phyloP scores from a whole-genome alignment of 2,113 vertebrate species.

The Gallinago jamesoni region DNA sequence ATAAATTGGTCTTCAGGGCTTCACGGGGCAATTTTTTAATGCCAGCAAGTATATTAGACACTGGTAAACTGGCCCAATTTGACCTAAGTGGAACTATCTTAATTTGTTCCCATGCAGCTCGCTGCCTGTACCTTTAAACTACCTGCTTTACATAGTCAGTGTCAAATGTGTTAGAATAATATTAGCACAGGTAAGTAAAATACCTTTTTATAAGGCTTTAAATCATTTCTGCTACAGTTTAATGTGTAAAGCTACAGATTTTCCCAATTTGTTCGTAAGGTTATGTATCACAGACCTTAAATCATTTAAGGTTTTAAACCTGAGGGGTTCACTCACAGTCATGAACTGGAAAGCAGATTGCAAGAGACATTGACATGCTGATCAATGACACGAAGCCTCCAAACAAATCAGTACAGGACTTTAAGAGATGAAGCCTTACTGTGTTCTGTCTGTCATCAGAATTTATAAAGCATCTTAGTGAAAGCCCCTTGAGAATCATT shows the following conservation, averaged over 20 bases:
- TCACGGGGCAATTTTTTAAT: neutral
- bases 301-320: conserved; percentile 53
- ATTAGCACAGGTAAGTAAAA: conserved; percentile 45
- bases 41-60: neutral
- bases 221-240: conserved; percentile 29
- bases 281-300: conserved; percentile 40
- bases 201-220: conserved; percentile 44
- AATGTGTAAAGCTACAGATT: conserved; percentile 57
- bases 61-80: conserved; percentile 6
- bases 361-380: conserved; percentile 47
- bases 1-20: neutral
- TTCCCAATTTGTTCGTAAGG: conserved; percentile 24
- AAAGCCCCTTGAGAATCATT: conserved; percentile 61
- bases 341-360: conserved; percentile 33
- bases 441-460: conserved; percentile 58
- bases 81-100: neutral
- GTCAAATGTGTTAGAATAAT: conserved; percentile 49
- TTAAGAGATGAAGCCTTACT: conserved; percentile 38
- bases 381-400: conserved; percentile 52
- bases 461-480: conserved; percentile 64
- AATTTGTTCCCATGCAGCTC: conserved; percentile 12
- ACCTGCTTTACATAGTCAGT: conserved; percentile 7
- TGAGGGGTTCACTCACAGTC: conserved; percentile 51
- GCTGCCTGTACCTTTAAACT: conserved; percentile 6
- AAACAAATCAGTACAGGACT: conserved; percentile 57